phyloP scores from a whole-genome alignment of 2,888 invertebrate species.

The Cyclophora albipunctata region DNA sequence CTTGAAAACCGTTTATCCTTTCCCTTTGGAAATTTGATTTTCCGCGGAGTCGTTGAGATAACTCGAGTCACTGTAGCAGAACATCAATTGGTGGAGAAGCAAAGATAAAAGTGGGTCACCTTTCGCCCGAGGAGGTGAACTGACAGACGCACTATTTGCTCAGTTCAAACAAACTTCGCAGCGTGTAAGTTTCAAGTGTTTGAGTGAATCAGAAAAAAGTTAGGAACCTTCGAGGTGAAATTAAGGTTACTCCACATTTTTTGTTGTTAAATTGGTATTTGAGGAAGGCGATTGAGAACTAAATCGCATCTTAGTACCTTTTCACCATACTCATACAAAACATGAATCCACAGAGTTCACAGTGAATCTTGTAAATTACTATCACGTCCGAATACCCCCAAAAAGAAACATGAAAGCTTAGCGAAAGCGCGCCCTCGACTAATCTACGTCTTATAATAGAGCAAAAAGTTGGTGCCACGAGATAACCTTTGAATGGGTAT shows the following conservation, averaged over 20 bases:
- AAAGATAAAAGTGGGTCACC: neutral
- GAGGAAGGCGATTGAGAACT: too few relatives aligned
- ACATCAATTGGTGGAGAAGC: neutral
- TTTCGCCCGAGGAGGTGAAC: neutral
- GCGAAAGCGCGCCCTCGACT: constrained; percentile 11
- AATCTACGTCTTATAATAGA: constrained; percentile 34
- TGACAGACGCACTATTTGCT: too few relatives aligned
- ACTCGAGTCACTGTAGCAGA: constrained; percentile 1
- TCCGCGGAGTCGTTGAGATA: constrained; percentile 4
- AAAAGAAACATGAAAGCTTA: constrained; percentile 10
- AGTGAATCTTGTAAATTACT: constrained; percentile 2
- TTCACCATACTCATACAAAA: too few relatives aligned
- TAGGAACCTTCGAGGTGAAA: too few relatives aligned
- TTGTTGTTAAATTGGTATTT: too few relatives aligned
- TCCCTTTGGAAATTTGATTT: constrained; percentile 12
- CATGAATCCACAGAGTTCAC: too few relatives aligned
- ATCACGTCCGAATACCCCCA: constrained; percentile 9
- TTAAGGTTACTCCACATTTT: too few relatives aligned
- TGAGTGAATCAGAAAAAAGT: too few relatives aligned
- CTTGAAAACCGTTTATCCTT: constrained; percentile 6
- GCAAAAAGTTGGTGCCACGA: constrained; percentile 25
- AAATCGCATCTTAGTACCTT: too few relatives aligned
- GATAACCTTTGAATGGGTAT: constrained; percentile 9
- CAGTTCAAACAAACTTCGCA: too few relatives aligned
- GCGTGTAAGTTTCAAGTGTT: too few relatives aligned